Conservation (phyloP, 2,888 invertebrate species). For the Imbricaverruca yamaguchii region DNA sequence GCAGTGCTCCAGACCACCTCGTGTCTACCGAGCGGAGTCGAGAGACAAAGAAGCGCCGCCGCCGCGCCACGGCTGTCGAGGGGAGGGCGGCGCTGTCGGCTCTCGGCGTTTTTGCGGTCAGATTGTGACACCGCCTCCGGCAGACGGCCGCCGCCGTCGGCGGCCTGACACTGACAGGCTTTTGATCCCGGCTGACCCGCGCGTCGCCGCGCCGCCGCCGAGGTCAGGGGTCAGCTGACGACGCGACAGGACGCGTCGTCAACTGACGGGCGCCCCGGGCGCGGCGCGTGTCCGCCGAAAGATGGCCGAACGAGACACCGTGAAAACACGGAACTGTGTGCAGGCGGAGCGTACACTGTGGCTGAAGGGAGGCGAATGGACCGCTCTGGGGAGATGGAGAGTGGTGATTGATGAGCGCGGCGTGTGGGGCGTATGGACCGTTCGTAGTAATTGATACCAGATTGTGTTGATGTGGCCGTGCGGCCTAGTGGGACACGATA, state of each 20-base stretch:
- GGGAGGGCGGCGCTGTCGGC: not conserved
- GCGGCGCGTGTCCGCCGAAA: not conserved
- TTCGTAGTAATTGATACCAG: not conserved
- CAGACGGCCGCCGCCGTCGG: not conserved
- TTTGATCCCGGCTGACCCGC: conserved; percentile 6
- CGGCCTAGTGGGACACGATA: too few species aligned
- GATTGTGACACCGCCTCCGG: not conserved
- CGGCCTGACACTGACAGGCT: not conserved
- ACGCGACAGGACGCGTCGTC: not conserved
- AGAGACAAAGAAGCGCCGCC: too few species aligned
- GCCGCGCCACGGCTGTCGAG: not conserved
- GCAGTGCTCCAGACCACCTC: too few species aligned
- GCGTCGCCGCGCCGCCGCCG: not conserved
- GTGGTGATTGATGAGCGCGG: not conserved
- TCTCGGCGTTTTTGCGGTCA: not conserved
- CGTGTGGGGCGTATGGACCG: not conserved
- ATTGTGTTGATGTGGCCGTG: too few species aligned
- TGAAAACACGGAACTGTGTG: not conserved
- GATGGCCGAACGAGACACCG: not conserved
- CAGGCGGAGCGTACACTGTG: not conserved
- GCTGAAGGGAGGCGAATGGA: not conserved
- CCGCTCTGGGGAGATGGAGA: not conserved
- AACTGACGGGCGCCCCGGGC: not conserved
- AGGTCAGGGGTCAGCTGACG: not conserved
- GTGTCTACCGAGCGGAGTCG: too few species aligned